These are phyloP conservation scores for Drosophila melanica DNA, from an alignment of 1,140 invertebrate species.

Conservation along the genomic window DNA sequence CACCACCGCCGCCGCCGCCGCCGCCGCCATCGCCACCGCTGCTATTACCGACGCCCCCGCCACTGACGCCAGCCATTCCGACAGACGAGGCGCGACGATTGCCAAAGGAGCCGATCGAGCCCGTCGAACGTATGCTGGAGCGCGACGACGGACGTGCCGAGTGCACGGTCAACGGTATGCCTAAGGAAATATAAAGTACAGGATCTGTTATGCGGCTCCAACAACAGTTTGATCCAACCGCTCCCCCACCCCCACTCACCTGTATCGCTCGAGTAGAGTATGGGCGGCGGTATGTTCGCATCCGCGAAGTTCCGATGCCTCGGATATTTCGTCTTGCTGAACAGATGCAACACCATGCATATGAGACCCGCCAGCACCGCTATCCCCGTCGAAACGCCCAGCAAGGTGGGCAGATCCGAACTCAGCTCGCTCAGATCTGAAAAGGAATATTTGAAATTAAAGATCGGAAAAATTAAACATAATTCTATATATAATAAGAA, in stretches of 20 bases:
- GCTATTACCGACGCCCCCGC: constrained; percentile 34
- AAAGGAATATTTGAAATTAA: background rate
- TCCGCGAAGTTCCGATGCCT: constrained; percentile 91
- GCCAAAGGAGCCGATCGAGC: constrained; percentile 86
- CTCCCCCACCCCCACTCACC: constrained; percentile 84
- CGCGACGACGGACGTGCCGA: constrained; percentile 88
- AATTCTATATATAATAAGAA: no score
- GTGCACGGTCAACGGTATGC: constrained; percentile 87
- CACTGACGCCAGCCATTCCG: constrained; percentile 84
- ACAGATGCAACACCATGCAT: constrained; percentile 93
- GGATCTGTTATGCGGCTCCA: constrained; percentile 18
- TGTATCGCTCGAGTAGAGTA: constrained; percentile 92
- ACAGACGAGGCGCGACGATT: constrained; percentile 87
- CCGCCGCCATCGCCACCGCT: constrained; percentile 81
- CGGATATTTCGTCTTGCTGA: constrained; percentile 88
- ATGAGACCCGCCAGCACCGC: constrained; percentile 92
- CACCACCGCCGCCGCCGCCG: constrained; percentile 68
- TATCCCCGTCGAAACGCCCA: constrained; percentile 92
- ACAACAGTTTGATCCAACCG: background rate
- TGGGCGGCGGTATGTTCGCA: constrained; percentile 91
- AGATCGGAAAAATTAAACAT: no score
- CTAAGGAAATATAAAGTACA: constrained; percentile 75
- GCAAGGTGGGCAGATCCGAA: constrained; percentile 91
- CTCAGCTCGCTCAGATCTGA: constrained; percentile 91
- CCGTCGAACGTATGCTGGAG: constrained; percentile 87